phyloP scores from a whole-genome alignment of 2,113 vertebrate genomes.

The Coracopsis vasa region DNA sequence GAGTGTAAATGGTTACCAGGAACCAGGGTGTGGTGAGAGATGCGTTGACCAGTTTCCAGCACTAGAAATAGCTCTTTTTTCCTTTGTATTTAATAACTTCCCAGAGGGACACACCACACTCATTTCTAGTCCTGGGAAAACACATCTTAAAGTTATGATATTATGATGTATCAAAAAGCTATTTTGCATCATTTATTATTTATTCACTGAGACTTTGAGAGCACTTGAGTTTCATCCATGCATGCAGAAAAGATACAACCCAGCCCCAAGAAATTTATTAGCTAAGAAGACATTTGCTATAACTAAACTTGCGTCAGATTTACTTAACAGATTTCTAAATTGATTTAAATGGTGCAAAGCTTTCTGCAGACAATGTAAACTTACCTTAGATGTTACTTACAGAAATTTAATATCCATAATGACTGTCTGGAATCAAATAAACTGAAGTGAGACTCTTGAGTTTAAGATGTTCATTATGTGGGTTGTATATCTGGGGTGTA shows the following conservation, averaged over 20 bases:
- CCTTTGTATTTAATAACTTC: constrained; percentile 37
- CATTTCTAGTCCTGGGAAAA: neutral
- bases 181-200: constrained; percentile 64
- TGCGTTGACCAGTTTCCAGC: neutral
- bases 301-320: constrained; percentile 25
- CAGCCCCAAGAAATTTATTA: constrained; percentile 42
- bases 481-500: neutral
- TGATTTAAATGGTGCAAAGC: constrained; percentile 40
- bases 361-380: constrained; percentile 11
- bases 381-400: neutral
- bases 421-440: neutral
- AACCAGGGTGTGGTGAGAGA: neutral
- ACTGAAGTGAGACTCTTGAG: neutral
- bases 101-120: neutral
- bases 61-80: neutral
- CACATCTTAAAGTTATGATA: constrained; percentile 17
- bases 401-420: neutral
- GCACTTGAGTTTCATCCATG: constrained; percentile 5
- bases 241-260: neutral
- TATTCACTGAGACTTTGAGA: constrained; percentile 30
- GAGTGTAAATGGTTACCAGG: neutral
- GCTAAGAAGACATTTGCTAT: constrained; percentile 13
- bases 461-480: neutral
- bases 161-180: constrained; percentile 52
- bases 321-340: constrained; percentile 46